These are phyloP conservation scores for Seriola rivoliana DNA, from an alignment of 2,113 vertebrate species.

Conservation along the genomic window DNA sequence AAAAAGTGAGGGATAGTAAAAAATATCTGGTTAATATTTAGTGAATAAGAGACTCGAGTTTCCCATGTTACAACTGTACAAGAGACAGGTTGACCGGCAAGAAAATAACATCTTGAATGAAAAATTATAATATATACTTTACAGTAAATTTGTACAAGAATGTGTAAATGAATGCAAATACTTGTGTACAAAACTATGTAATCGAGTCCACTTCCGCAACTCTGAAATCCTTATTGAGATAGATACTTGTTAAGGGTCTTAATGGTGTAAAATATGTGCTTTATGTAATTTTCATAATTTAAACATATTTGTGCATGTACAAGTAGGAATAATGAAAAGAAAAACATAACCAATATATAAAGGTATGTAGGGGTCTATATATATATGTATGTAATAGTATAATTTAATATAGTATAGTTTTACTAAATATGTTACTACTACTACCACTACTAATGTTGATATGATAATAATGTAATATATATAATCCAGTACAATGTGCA, in stretches of 20 bases:
- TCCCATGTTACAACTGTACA: background rate
- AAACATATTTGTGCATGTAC: background rate
- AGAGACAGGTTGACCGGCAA: no score
- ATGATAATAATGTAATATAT: background rate
- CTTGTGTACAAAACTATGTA: no score
- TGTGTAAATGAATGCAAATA: no score
- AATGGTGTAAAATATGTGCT: no score
- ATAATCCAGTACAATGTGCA: background rate
- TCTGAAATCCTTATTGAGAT: no score
- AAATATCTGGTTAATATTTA: background rate
- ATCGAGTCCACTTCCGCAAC: no score
- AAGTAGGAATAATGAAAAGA: background rate
- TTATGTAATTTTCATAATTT: background rate
- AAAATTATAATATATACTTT: no score
- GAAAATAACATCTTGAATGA: no score
- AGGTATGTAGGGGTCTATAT: no score
- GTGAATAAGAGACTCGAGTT: background rate
- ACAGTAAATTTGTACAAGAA: no score
- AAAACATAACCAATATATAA: no score
- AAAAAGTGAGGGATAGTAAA: background rate
- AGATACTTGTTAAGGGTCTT: no score
- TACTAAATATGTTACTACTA: background rate
- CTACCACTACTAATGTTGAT: background rate
- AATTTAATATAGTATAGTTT: background rate
- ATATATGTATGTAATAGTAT: background rate